A percentile compares a stretch with the other conserved stretches of the same genome.
These are phyloP conservation scores for Gisinianus flammeolus DNA, from an alignment of 2,888 invertebrate genomes.

Conservation along the genomic window DNA sequence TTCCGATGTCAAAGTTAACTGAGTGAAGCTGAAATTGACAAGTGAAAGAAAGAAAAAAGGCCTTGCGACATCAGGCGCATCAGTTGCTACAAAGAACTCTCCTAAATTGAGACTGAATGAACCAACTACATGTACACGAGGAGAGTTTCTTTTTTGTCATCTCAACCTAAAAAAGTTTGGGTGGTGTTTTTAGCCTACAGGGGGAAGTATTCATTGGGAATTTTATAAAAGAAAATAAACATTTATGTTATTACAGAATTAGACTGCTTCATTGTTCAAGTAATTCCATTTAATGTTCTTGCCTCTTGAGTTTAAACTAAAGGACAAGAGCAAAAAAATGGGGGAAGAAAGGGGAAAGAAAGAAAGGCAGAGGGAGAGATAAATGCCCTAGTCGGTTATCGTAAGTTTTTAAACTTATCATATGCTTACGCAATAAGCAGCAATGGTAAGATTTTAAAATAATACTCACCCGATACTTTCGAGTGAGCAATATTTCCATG, in stretches of 20 bases:
- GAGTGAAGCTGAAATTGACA: conserved; percentile 42
- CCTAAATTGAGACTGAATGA: not conserved
- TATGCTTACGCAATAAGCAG: not conserved
- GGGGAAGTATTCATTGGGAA: conserved; percentile 1
- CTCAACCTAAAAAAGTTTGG: not conserved
- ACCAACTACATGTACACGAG: not conserved
- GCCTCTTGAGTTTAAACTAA: not conserved
- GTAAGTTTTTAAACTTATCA: not conserved
- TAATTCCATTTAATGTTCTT: conserved; percentile 2
- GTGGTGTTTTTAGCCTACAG: not conserved
- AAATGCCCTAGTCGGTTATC: not conserved
- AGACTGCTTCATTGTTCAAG: conserved; percentile 7
- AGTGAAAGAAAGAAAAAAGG: conserved; percentile 22
- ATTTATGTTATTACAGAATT: conserved; percentile 18
- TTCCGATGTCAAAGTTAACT: conserved; percentile 23
- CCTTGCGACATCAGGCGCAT: not conserved
- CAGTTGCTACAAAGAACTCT: not conserved
- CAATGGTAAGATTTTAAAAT: not conserved
- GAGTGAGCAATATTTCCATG: not conserved
- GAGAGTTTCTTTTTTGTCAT: not conserved
- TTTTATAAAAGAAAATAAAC: conserved; percentile 16
- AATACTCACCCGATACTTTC: not conserved
- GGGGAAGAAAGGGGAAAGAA: not conserved
- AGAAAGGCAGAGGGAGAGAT: not conserved
- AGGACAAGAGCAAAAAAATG: not conserved